Evolutionary conservation across 2,888 invertebrate species (phyloP).

Genomic region (Odontothrips loti): DNA sequence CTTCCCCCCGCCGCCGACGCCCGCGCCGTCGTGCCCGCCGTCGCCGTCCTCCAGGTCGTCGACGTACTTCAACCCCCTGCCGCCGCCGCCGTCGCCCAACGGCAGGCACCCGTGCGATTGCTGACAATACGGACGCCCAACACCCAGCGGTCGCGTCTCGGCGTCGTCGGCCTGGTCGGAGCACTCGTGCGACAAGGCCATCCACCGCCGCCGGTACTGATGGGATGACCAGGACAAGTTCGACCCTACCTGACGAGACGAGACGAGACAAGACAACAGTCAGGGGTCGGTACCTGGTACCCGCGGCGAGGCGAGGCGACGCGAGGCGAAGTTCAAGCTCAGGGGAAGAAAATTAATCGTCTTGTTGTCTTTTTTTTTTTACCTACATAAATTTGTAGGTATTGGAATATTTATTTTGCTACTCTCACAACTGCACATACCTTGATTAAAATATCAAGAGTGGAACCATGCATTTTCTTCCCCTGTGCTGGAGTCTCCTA

Average conservation of each 20-base stretch:
- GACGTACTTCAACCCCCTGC: constrained; percentile 72
- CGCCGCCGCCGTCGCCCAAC: constrained; percentile 79
- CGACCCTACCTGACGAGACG: neutral
- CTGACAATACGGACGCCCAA: constrained; percentile 33
- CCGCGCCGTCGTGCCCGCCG: constrained; percentile 58
- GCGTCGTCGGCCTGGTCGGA: neutral
- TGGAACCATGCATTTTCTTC: no score
- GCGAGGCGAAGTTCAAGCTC: no score
- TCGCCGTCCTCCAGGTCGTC: constrained; percentile 61
- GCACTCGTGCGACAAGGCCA: neutral
- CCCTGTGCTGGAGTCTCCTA: no score
- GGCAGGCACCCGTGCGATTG: constrained; percentile 32
- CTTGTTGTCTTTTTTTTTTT: no score
- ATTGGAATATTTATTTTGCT: no score
- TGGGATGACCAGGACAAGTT: neutral
- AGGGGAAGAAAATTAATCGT: no score
- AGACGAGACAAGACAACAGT: no score
- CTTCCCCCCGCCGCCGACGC: constrained; percentile 54
- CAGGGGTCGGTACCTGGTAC: no score
- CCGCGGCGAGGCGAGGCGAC: no score
- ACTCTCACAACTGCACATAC: no score
- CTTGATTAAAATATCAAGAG: no score
- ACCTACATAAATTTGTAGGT: no score
- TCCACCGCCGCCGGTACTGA: constrained; percentile 14
- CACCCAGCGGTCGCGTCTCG: neutral